Conservation (phyloP, 2,888 invertebrate species). For the Pterostichus niger region DNA sequence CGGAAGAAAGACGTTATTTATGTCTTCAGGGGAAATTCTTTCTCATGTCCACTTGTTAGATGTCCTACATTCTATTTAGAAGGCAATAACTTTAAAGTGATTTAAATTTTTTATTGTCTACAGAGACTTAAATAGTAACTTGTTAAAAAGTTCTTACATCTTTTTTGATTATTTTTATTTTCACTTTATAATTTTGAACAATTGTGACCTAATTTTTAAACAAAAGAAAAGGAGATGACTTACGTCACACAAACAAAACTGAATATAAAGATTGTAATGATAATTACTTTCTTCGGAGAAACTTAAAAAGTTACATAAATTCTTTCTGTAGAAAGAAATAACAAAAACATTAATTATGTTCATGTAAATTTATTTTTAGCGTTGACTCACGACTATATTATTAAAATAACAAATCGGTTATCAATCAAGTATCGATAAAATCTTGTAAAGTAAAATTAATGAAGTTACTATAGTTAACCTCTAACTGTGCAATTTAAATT, state of each 20-base stretch:
- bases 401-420: background rate
- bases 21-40: conserved; percentile 27
- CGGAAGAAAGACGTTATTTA: conserved; percentile 22
- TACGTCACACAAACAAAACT: conserved; percentile 38
- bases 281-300: conserved; percentile 47
- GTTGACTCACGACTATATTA: background rate
- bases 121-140: background rate
- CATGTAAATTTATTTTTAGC: background rate
- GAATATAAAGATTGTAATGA: conserved; percentile 37
- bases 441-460: conserved; percentile 28
- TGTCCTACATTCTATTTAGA: conserved; percentile 27
- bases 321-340: background rate
- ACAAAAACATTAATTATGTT: background rate
- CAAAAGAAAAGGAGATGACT: conserved; percentile 39
- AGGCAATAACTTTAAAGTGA: conserved; percentile 17
- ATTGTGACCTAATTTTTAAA: conserved; percentile 40
- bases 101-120: background rate
- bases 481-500: conserved; percentile 24
- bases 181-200: conserved; percentile 44
- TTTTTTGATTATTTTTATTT: conserved; percentile 37
- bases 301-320: conserved; percentile 49
- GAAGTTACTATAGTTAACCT: conserved; percentile 34
- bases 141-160: background rate
- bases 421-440: conserved; percentile 15
- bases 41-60: background rate